Evolutionary conservation across 1,140 invertebrate species (phyloP).

Genomic region (Apis dorsata): DNA sequence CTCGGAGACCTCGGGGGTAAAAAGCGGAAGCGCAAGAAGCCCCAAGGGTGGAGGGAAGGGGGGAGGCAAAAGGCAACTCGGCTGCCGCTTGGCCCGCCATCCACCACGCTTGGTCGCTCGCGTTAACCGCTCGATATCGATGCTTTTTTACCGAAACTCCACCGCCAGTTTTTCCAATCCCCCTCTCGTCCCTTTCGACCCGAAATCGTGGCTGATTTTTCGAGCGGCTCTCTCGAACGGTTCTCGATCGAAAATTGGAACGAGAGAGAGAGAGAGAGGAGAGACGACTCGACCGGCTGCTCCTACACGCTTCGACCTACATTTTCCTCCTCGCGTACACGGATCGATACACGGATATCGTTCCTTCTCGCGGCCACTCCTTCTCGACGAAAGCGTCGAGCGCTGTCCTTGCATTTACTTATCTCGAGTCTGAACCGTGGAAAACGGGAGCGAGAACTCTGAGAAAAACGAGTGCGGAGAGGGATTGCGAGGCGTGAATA

Average conservation of each 20-base stretch:
- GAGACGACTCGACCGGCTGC: not conserved
- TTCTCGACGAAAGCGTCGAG: not conserved
- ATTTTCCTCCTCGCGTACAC: not conserved
- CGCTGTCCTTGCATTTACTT: not conserved
- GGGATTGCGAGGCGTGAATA: too few species aligned
- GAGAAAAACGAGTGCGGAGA: too few species aligned
- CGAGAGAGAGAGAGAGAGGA: too few species aligned
- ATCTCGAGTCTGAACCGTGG: too few species aligned
- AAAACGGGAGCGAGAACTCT: not conserved
- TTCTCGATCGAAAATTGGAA: too few species aligned
- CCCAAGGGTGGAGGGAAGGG: not conserved
- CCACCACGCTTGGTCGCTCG: conserved; percentile 65
- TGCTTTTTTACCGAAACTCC: not conserved
- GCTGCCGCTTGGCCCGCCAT: conserved; percentile 63
- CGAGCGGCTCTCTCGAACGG: too few species aligned
- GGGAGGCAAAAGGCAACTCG: conserved; percentile 28
- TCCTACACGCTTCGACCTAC: not conserved
- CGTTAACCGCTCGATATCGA: conserved; percentile 60
- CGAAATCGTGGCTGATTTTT: not conserved
- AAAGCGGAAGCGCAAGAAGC: conserved; percentile 44
- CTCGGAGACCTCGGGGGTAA: conserved; percentile 36
- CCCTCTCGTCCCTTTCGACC: not conserved
- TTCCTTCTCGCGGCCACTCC: not conserved
- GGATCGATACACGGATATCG: not conserved
- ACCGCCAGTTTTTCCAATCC: conserved; percentile 47